Conservation (phyloP, 1,140 invertebrate species). For the Piezodorus guildinii region DNA sequence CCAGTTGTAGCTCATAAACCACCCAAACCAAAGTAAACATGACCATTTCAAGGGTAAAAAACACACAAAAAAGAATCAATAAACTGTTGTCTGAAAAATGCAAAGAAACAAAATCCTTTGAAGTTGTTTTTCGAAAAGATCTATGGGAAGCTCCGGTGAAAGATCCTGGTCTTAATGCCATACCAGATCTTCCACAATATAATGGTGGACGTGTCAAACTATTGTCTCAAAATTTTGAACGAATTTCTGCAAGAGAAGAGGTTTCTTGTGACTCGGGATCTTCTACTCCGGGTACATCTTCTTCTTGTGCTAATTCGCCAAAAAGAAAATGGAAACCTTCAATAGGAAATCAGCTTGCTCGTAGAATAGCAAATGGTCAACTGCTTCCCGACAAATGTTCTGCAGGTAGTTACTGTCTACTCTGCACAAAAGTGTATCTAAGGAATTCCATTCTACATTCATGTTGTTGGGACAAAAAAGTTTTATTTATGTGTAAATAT, state of each 20-base stretch:
- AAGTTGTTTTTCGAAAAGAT: conserved; percentile 28
- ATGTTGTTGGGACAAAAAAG: neutral
- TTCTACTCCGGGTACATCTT: conserved; percentile 44
- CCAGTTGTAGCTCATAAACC: conserved; percentile 39
- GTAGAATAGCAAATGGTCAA: conserved; percentile 34
- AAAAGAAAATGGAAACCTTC: conserved; percentile 38
- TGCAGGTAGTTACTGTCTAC: conserved; percentile 32
- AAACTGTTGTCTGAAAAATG: conserved; percentile 1
- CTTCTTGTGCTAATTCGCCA: conserved; percentile 50
- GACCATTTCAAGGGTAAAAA: conserved; percentile 28
- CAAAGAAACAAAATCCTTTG: neutral
- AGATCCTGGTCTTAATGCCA: conserved; percentile 25
- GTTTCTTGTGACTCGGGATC: conserved; percentile 41
- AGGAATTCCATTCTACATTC: neutral
- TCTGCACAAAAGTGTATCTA: neutral
- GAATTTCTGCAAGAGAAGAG: conserved; percentile 20
- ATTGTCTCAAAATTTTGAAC: conserved; percentile 33
- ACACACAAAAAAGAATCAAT: conserved; percentile 25
- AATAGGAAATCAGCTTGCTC: conserved; percentile 34
- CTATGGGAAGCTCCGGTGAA: conserved; percentile 26
- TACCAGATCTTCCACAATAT: conserved; percentile 20
- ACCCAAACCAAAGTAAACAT: conserved; percentile 38
- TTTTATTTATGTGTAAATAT: neutral
- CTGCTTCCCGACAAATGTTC: conserved; percentile 40
- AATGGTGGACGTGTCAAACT: conserved; percentile 26